A percentile compares a stretch with the other conserved stretches of the same genome.
phyloP scores from a whole-genome alignment of 2,888 invertebrate species.

The Conomelus anceps region DNA sequence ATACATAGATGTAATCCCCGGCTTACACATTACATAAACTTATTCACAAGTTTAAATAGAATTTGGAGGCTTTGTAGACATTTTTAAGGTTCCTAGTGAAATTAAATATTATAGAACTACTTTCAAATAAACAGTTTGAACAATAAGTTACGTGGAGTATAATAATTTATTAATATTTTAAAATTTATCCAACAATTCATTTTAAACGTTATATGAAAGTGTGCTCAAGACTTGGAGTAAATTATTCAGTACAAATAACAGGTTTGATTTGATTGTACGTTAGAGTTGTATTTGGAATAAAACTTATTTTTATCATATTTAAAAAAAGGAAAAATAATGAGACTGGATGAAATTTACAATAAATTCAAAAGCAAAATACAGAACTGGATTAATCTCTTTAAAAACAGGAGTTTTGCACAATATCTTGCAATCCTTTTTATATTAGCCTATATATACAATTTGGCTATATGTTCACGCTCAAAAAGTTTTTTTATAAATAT shows the following conservation, averaged over 20 bases:
- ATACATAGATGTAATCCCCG: too few species aligned
- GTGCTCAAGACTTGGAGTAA: neutral
- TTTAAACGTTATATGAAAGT: too few species aligned
- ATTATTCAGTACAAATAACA: neutral
- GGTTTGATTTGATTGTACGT: neutral
- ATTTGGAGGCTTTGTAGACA: neutral
- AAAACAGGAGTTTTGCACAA: too few species aligned
- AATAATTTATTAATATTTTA: too few species aligned
- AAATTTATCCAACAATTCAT: too few species aligned
- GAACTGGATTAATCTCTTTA: too few species aligned
- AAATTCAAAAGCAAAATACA: neutral
- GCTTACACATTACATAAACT: too few species aligned
- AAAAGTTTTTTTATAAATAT: neutral
- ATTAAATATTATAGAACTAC: too few species aligned
- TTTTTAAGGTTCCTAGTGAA: neutral
- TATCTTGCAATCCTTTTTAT: neutral
- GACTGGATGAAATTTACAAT: neutral
- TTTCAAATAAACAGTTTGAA: too few species aligned
- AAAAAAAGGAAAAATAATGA: neutral
- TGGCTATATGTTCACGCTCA: too few species aligned
- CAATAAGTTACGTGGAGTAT: too few species aligned
- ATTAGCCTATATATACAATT: neutral
- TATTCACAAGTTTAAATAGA: too few species aligned
- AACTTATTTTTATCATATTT: neutral
- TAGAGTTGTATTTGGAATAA: neutral